Base-by-base conservation (phyloP, 2,797 vertebrate genomes). In the Cygnus olor region DNA sequence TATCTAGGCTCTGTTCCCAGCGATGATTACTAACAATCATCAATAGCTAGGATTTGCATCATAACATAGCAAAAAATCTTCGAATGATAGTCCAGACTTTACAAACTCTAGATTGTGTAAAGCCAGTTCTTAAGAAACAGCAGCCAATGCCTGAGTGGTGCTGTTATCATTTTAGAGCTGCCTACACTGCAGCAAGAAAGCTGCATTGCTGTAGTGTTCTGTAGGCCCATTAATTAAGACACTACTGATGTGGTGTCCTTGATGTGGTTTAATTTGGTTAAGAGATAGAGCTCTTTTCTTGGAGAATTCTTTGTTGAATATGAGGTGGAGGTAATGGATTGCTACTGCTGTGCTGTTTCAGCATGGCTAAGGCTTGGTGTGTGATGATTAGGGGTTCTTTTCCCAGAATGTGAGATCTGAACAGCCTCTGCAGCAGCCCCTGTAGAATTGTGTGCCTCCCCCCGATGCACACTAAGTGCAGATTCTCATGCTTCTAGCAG, bases 361-460 rank as follows among this genome's bases (percentile, higher is more conserved):
- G 57, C 42, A 6, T 45, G 76, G 80, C 83, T 82, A 22, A 65
- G 76, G 72, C 76, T 88, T 60, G 66, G 32, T 22, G 25, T 70
- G 51, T 63, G 40, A 78, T 89, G 85, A 51, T 93, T 14, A 49
- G 56, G 40, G 47, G 27, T 76, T 88, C 25, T 91, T 93, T 85
- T 76, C 63, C 71, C 0, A 2, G 65, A 40, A 20, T 34, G 27
- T 85, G 63, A 79, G 80, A 57, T 34, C 66, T 60, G 34, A 85
- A 63, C 10, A 87, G 77, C 54, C 80, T 80, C 78, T 90, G 91
- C 94, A 93, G 83, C 88, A 92, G 90, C 71, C n/a, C 81, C 66
- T 63, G 87, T 80, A 94, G 94, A 90, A 57, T 90, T 81, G 93
- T 92, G 89, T 58, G 64, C 45, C 34, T 94, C 36, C 61, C 19